These are phyloP conservation scores for Phaetusa simplex DNA, from an alignment of 2,113 vertebrate species.

Conservation along the genomic window DNA sequence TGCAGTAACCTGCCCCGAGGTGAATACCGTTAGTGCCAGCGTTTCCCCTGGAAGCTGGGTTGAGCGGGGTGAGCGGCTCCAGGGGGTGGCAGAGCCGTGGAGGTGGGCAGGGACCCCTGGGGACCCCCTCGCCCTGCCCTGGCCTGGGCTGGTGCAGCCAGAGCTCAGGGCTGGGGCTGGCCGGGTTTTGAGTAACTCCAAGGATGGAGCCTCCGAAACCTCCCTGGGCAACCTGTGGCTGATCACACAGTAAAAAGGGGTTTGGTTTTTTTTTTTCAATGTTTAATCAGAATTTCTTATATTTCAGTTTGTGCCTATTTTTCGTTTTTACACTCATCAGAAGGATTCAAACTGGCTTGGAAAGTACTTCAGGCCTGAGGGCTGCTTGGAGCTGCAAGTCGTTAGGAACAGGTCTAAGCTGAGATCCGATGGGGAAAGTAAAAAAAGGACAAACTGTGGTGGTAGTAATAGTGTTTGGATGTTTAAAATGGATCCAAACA, in stretches of 20 bases:
- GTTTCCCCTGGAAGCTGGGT: neutral
- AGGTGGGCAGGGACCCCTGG: neutral
- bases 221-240: neutral
- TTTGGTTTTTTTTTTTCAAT: neutral
- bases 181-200: neutral
- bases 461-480: neutral
- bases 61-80: neutral
- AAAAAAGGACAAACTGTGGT: neutral
- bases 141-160: neutral
- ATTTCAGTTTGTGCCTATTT: neutral
- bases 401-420: neutral
- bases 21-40: neutral
- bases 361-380: neutral
- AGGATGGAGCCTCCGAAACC: neutral
- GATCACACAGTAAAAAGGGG: neutral
- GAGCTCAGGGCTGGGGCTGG: neutral
- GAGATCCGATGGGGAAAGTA: neutral
- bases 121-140: rapidly evolving
- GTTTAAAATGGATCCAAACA: neutral
- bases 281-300: neutral
- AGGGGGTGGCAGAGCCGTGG: neutral
- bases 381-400: neutral
- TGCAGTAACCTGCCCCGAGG: neutral
- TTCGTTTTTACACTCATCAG: neutral
- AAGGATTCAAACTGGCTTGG: neutral